Percentiles rank a stretch among this genome's conserved stretches.
Conservation (phyloP, 64 coral and sea anemone genomes). For the Montipora efflorescens region DNA sequence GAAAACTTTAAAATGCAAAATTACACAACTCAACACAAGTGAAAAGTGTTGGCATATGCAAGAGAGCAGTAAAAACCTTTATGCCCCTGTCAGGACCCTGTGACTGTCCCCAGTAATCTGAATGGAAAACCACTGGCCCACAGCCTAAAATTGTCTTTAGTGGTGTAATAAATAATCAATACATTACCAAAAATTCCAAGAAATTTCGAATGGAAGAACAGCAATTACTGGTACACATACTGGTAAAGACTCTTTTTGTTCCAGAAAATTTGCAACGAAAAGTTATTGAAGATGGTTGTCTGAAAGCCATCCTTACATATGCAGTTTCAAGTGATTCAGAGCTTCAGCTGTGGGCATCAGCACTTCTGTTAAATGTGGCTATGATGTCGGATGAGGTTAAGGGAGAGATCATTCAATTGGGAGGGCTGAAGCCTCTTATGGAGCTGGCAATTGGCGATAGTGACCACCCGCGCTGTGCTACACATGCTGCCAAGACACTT, state of each 20-base stretch:
- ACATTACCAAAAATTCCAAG: no score
- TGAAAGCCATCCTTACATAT: constrained; percentile 83
- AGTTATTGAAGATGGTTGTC: constrained; percentile 81
- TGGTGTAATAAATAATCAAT: no score
- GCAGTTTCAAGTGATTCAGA: constrained; percentile 82
- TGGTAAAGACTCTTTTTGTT: neutral
- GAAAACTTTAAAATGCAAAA: no score
- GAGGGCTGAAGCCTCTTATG: constrained; percentile 89
- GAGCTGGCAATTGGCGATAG: constrained; percentile 95
- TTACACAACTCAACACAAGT: no score
- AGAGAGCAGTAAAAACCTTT: no score
- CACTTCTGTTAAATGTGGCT: constrained; percentile 86
- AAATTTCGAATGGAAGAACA: no score
- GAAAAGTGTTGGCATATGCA: no score
- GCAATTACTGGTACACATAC: neutral
- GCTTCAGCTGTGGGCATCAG: constrained; percentile 94
- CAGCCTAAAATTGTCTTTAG: no score
- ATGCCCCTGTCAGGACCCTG: no score
- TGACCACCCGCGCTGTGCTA: constrained; percentile 78
- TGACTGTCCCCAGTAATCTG: no score
- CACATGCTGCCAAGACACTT: constrained; percentile 94
- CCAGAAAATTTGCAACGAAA: constrained; percentile 75
- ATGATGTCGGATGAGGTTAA: constrained; percentile 93
- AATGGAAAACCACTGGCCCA: no score
- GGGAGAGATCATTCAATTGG: constrained; percentile 84